These are phyloP conservation scores for Tympanoctomys barrerae DNA, from an alignment of 2,797 vertebrate species.

Conservation along the genomic window DNA sequence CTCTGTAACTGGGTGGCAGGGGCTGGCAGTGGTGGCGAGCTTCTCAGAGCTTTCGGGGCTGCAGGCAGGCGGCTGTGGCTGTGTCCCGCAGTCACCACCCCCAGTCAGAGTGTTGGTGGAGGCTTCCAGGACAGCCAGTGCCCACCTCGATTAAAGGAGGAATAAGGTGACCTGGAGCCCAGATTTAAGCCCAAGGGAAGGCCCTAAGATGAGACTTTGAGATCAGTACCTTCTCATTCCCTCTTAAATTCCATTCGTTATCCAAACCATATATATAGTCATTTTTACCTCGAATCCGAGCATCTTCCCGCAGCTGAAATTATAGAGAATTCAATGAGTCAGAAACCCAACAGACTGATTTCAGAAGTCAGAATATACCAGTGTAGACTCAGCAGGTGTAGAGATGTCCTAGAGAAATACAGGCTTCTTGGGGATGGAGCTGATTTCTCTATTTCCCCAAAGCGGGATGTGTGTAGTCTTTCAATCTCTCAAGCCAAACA, in stretches of 20 bases:
- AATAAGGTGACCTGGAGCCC: background rate
- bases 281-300: slow-evolving; percentile 73
- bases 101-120: background rate
- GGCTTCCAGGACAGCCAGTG: background rate
- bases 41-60: background rate
- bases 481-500: background rate
- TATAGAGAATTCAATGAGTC: slow-evolving; percentile 57
- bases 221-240: background rate
- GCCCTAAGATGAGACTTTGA: background rate
- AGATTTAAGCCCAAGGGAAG: background rate
- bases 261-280: background rate
- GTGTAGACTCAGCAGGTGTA: background rate
- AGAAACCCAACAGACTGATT: background rate
- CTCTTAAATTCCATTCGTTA: background rate
- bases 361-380: background rate
- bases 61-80: no score
- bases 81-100: no score
- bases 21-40: background rate
- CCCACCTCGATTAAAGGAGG: background rate
- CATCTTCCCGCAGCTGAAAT: slow-evolving; percentile 80
- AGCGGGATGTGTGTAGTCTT: slow-evolving; percentile 10
- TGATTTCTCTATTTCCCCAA: slow-evolving; percentile 1
- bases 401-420: background rate
- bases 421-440: background rate
- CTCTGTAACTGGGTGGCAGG: background rate